A percentile compares a stretch with the other conserved stretches of the same genome.
Conservation (phyloP, 2,888 invertebrate genomes). For the Sipha maydis region DNA sequence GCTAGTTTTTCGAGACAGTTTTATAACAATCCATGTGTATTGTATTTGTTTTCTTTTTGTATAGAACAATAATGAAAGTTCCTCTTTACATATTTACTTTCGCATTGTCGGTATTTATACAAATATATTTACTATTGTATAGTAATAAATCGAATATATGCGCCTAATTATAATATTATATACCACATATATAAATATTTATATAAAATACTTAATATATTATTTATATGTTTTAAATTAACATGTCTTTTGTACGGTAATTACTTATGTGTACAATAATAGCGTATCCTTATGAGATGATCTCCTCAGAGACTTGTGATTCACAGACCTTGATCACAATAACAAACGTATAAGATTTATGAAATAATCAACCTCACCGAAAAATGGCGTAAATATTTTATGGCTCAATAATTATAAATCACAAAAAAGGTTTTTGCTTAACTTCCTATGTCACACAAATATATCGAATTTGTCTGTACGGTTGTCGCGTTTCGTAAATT, state of each 20-base stretch:
- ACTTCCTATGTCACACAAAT: too few relatives aligned
- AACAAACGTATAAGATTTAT: not conserved
- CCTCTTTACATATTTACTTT: constrained; percentile 55
- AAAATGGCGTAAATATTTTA: not conserved
- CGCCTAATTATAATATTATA: constrained; percentile 1
- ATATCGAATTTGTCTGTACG: too few relatives aligned
- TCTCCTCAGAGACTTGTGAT: not conserved
- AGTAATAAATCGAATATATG: constrained; percentile 20
- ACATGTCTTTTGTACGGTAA: not conserved
- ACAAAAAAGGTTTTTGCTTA: not conserved
- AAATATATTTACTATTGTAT: constrained; percentile 14
- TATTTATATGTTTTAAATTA: constrained; percentile 1
- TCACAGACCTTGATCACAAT: too few relatives aligned
- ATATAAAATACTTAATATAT: constrained; percentile 8
- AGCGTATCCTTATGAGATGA: not conserved
- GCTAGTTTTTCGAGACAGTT: constrained; percentile 2
- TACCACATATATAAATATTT: constrained; percentile 1
- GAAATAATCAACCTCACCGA: not conserved
- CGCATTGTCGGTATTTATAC: constrained; percentile 43
- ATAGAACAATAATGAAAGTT: constrained; percentile 52
- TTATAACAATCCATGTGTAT: not conserved
- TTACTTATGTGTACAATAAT: not conserved
- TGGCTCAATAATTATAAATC: not conserved
- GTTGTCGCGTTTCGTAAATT: too few relatives aligned
- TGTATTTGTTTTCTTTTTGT: constrained; percentile 26